Base-by-base conservation (phyloP, 2,888 invertebrate genomes). In the Dyspetes luteomarginatus region DNA sequence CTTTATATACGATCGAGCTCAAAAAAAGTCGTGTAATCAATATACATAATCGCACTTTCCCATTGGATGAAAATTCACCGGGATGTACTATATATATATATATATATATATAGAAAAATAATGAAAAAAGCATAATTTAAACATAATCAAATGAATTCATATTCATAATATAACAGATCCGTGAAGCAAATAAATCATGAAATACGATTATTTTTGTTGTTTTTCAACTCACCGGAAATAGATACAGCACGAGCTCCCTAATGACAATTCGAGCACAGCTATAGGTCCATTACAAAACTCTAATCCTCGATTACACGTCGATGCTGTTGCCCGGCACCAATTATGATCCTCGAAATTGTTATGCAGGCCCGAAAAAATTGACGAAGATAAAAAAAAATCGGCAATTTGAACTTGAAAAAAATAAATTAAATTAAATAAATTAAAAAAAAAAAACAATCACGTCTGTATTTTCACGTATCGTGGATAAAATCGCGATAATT, bases 201-300 rank as follows among this genome's bases (percentile, higher is more conserved):
- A 50, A 67, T 19, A 50, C n/a, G 7, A 48, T 15, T 12, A 9
- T 3, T 26, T n/a, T n/a, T n/a, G n/a, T n/a, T n/a, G 45, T 30
- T 36, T 12, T 30, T 15, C 12, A 77, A 77, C 81, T 81, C 73
- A 81, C 81, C 81, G 50, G 15, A 73, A 50, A 48, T 68, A 15
- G 15, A 64, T 56, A 26, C 56, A 62, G 50, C 19, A 7, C 3
- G 45, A 26, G 36, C 4, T 43, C 43, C 69, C 60, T 58, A 76
- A 9, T 60, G 56, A 56, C 56, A 30, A 55, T 45, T 50, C 22
- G 1, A 58, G 17, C 43, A n/a, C 67, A 12, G 55, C 77, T 76
- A 81, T 41, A 76, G 77, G 73, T 77, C 68, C 81, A 81, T 81
- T 72, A 72, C 75, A 56, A 67, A 56, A 72, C n/a, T 48, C 76